Percentiles rank a stretch among this genome's conserved stretches.
Evolutionary conservation across 23 tunicate genomes (phyloP).

Genomic region (Halocynthia aurantium): DNA sequence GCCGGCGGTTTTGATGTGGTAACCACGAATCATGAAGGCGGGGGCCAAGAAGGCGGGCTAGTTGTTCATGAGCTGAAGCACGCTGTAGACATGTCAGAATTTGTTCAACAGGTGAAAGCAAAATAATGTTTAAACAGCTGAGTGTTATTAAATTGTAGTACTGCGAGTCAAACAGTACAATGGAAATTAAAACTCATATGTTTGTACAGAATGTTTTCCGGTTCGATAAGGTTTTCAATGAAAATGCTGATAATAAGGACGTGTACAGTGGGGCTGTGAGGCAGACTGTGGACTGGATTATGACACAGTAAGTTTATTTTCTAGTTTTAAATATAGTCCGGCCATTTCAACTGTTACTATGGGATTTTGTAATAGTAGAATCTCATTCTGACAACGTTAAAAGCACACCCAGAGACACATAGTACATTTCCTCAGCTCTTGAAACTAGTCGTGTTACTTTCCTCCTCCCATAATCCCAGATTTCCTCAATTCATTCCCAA

Average conservation of each 20-base stretch:
- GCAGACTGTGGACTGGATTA: conserved; percentile 22
- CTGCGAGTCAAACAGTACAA: background rate
- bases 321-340: too few species aligned
- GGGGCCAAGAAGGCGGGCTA: conserved; percentile 16
- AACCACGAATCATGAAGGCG: conserved; percentile 11
- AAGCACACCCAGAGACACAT: too few species aligned
- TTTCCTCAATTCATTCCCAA: too few species aligned
- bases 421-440: too few species aligned
- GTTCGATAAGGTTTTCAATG: conserved; percentile 20
- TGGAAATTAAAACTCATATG: background rate
- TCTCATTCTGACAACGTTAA: too few species aligned
- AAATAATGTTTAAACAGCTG: background rate
- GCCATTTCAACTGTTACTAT: too few species aligned
- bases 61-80: conserved; percentile 27
- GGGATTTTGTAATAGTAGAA: too few species aligned
- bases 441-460: too few species aligned
- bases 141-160: background rate
- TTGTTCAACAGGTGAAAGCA: conserved; percentile 17
- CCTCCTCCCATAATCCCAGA: too few species aligned
- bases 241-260: conserved; percentile 5
- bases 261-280: conserved; percentile 15
- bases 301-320: conserved; percentile 10
- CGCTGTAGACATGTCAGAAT: conserved; percentile 22
- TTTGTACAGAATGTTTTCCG: conserved; percentile 18
- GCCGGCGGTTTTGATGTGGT: conserved; percentile 21